phyloP scores from a whole-genome alignment of 2,113 vertebrate genomes.

The Aphyosemion australe region DNA sequence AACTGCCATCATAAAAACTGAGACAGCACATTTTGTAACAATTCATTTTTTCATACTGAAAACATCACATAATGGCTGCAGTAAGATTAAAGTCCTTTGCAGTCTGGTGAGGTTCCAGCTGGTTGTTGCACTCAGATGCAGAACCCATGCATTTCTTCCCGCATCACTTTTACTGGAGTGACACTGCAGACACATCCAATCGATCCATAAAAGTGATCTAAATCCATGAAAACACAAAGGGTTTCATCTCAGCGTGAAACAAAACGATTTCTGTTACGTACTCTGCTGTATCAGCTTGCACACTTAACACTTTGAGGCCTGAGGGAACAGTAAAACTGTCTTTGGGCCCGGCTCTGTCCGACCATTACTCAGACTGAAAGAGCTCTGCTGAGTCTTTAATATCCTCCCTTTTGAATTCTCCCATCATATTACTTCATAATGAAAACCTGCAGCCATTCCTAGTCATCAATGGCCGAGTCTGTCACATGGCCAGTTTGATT shows the following conservation, averaged over 20 bases:
- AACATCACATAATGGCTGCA: too few species aligned
- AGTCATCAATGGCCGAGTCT: slow-evolving; percentile 53
- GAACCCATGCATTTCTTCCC: not conserved
- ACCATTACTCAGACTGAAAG: slow-evolving; percentile 62
- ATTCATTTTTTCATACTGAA: too few species aligned
- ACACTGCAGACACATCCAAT: slow-evolving; percentile 8
- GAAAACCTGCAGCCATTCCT: slow-evolving; percentile 49
- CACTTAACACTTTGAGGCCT: slow-evolving; percentile 49
- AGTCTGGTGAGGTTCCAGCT: too few species aligned
- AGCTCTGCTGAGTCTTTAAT: slow-evolving; percentile 59
- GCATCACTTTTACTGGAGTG: slow-evolving; percentile 1
- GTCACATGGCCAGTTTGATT: slow-evolving; percentile 49
- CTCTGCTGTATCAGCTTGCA: slow-evolving; percentile 41
- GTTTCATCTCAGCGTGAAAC: slow-evolving; percentile 32
- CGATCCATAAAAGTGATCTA: slow-evolving; percentile 16
- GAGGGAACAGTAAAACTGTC: slow-evolving; percentile 64
- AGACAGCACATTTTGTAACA: too few species aligned
- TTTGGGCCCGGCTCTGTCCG: slow-evolving; percentile 16
- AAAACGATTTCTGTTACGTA: slow-evolving; percentile 27
- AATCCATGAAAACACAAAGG: slow-evolving; percentile 43
- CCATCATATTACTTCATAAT: slow-evolving; percentile 47
- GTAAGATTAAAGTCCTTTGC: too few species aligned
- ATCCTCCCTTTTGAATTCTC: slow-evolving; percentile 44
- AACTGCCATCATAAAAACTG: too few species aligned
- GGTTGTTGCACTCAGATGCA: too few species aligned